phyloP scores from a whole-genome alignment of 2,888 invertebrate species.

The Tribolium freemani region DNA sequence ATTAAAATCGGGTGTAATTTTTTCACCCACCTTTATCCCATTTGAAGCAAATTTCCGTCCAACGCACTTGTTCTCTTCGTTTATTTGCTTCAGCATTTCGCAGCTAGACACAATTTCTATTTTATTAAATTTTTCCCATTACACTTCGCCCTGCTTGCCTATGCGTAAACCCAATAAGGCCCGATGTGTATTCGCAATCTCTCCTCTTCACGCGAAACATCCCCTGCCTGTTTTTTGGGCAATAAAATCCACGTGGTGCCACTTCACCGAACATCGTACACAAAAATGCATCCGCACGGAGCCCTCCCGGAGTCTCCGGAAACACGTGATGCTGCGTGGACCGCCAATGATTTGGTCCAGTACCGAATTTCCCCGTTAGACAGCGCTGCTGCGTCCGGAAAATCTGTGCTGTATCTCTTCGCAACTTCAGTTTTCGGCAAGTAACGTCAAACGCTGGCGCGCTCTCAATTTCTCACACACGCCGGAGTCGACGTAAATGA shows the following conservation, averaged over 20 bases:
- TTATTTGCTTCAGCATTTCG: not conserved
- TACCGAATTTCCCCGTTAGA: constrained; percentile 38
- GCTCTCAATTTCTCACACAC: constrained; percentile 15
- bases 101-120: not conserved
- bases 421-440: constrained; percentile 47
- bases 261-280: constrained; percentile 6
- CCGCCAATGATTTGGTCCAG: constrained; percentile 34
- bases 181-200: not conserved
- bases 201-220: not conserved
- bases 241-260: constrained; percentile 24
- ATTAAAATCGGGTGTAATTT: no score
- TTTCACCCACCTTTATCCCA: no score
- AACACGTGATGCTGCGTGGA: constrained; percentile 44
- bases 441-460: constrained; percentile 31
- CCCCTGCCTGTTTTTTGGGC: not conserved
- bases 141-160: not conserved
- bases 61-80: no score
- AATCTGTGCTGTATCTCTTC: constrained; percentile 45
- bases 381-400: constrained; percentile 44
- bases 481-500: constrained; percentile 31
- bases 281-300: constrained; percentile 21
- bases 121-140: not conserved
- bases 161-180: not conserved
- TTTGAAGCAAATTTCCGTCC: no score
- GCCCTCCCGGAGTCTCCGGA: constrained; percentile 40